Conservation (phyloP, 2,113 vertebrate genomes). For the Zosterops pallidus region DNA sequence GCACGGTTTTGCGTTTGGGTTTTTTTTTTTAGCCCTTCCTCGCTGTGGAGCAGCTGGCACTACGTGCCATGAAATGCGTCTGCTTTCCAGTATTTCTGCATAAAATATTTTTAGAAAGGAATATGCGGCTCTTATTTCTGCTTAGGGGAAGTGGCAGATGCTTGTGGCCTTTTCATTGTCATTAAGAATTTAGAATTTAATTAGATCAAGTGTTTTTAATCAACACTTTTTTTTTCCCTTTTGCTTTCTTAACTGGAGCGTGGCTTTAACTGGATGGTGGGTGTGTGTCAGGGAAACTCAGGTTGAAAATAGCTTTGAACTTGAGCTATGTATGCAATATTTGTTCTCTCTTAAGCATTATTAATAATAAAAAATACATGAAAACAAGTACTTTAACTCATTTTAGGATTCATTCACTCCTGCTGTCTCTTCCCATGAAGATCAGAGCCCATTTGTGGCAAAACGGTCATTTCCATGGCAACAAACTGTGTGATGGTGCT, state of each 20-base stretch:
- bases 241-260: neutral
- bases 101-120: conserved; percentile 37
- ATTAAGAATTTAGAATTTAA: conserved; percentile 13
- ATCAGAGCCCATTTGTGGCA: neutral
- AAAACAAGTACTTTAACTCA: neutral
- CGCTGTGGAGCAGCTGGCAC: conserved; percentile 51
- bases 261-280: neutral
- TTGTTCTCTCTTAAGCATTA: neutral
- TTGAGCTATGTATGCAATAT: neutral
- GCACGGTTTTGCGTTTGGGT: neutral
- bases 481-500: neutral
- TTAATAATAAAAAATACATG: neutral
- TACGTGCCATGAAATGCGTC: neutral
- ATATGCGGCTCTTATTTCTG: neutral
- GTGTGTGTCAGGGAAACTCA: neutral
- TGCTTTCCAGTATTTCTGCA: conserved; percentile 51
- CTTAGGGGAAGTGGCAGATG: neutral
- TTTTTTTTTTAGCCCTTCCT: conserved; percentile 16
- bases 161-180: conserved; percentile 6
- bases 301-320: neutral
- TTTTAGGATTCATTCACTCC: conserved; percentile 17
- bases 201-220: conserved; percentile 15
- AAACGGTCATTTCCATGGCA: conserved; percentile 46
- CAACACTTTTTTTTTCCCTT: neutral
- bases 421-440: neutral